These are phyloP conservation scores for Leuciscus idus DNA, from an alignment of 2,113 vertebrate genomes.

Conservation along the genomic window DNA sequence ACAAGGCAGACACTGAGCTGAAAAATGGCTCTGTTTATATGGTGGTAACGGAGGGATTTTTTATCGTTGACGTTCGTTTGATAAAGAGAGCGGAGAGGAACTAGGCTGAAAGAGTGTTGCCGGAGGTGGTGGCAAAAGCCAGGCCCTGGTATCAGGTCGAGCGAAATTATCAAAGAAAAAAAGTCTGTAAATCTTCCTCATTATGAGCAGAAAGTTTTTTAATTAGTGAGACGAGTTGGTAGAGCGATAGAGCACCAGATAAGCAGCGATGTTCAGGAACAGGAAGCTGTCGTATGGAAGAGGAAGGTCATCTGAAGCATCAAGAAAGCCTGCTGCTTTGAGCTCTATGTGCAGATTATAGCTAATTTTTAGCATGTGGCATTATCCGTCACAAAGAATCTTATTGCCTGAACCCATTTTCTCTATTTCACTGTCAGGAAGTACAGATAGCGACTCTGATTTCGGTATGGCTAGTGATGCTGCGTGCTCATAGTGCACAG, in stretches of 20 bases:
- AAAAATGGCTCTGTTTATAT: slow-evolving; percentile 43
- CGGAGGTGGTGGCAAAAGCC: background rate
- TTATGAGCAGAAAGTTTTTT: slow-evolving; percentile 3
- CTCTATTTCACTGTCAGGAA: background rate
- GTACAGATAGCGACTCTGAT: slow-evolving; percentile 18
- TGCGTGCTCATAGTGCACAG: background rate
- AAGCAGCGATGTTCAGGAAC: slow-evolving; percentile 21
- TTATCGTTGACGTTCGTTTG: slow-evolving; percentile 11
- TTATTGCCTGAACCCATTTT: background rate
- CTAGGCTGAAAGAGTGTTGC: background rate
- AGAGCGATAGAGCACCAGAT: background rate
- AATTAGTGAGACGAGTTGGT: background rate
- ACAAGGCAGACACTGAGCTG: background rate
- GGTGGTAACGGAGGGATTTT: slow-evolving; percentile 8
- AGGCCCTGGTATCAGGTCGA: background rate
- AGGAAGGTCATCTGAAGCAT: slow-evolving; percentile 37
- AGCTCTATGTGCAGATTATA: slow-evolving; percentile 38
- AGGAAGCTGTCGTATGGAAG: background rate
- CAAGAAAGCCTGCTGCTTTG: slow-evolving; percentile 19
- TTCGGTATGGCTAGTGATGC: background rate
- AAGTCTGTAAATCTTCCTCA: background rate
- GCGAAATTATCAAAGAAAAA: background rate
- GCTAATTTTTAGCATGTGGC: background rate
- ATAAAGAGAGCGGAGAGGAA: slow-evolving; percentile 15
- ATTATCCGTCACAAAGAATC: background rate